A percentile compares a stretch with the other conserved stretches of the same genome.
phyloP scores from a whole-genome alignment of 2,797 vertebrate genomes.

The Cephalopachus bancanus region DNA sequence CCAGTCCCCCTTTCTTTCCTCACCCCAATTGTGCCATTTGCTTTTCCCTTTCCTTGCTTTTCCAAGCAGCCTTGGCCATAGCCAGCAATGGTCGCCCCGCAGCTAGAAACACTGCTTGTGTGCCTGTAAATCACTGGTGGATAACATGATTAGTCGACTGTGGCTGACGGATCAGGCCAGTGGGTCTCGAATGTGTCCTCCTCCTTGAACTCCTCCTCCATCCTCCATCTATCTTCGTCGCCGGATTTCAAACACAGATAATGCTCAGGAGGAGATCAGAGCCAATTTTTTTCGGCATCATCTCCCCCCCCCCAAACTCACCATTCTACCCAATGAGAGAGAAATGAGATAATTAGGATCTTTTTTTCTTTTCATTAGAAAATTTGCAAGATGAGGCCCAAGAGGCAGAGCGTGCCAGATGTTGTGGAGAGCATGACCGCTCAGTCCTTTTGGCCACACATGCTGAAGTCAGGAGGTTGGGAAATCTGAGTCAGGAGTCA shows the following conservation, averaged over 20 bases:
- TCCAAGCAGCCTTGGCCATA: constrained; percentile 32
- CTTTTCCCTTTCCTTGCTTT: background rate
- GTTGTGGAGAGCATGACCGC: constrained; percentile 67
- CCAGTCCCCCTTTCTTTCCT: background rate
- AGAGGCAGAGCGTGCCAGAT: constrained; percentile 66
- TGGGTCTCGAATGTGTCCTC: constrained; percentile 58
- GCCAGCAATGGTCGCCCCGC: background rate
- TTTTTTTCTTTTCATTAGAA: constrained; percentile 35
- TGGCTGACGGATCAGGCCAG: constrained; percentile 11
- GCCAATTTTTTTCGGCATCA: background rate
- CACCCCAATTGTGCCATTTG: background rate
- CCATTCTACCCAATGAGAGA: constrained; percentile 52
- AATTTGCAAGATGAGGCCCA: constrained; percentile 71
- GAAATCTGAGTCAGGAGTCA: constrained; percentile 78
- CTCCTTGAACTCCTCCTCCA: background rate
- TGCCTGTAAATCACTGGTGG: constrained; percentile 51
- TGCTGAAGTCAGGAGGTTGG: constrained; percentile 79
- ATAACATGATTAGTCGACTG: background rate
- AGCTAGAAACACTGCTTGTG: background rate
- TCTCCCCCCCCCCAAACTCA: constrained; percentile 34
- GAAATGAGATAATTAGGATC: constrained; percentile 57
- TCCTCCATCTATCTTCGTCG: constrained; percentile 60
- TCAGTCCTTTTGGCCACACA: constrained; percentile 75
- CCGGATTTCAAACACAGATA: constrained; percentile 71
- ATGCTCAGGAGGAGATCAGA: constrained; percentile 56